Evolutionary conservation across 2,113 vertebrate species (phyloP).

Genomic region (Protobothrops flavoviridis): DNA sequence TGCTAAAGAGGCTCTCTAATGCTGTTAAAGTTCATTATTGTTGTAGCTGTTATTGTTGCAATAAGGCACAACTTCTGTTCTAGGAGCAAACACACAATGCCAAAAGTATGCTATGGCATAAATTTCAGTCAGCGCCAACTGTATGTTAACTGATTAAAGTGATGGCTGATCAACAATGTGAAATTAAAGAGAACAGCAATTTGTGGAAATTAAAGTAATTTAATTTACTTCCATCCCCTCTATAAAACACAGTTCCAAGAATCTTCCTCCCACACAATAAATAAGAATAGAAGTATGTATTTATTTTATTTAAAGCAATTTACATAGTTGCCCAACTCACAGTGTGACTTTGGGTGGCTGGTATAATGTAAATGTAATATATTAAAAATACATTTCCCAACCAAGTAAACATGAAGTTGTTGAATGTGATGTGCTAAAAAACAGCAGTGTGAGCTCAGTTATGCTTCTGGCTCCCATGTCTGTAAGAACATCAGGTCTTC

Average conservation of each 20-base stretch:
- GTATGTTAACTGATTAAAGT: neutral
- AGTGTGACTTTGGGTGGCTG: neutral
- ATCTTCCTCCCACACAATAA: neutral
- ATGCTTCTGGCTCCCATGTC: neutral
- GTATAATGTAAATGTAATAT: neutral
- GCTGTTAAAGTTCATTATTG: neutral
- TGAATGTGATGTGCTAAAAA: neutral
- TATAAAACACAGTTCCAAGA: neutral
- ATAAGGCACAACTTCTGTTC: neutral
- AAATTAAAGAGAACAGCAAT: neutral
- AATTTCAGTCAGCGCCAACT: neutral
- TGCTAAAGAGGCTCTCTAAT: neutral
- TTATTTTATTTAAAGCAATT: neutral
- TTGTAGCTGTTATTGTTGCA: neutral
- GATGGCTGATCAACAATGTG: neutral
- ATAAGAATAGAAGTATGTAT: neutral
- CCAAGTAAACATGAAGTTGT: neutral
- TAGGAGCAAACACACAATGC: neutral
- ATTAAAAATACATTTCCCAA: neutral
- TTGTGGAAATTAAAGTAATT: neutral
- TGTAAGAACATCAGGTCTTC: neutral
- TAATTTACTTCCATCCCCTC: neutral
- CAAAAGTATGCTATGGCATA: neutral
- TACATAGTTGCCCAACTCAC: neutral
- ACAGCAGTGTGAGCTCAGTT: neutral